phyloP scores from a whole-genome alignment of 2,113 vertebrate species.

The Alethe castanea region DNA sequence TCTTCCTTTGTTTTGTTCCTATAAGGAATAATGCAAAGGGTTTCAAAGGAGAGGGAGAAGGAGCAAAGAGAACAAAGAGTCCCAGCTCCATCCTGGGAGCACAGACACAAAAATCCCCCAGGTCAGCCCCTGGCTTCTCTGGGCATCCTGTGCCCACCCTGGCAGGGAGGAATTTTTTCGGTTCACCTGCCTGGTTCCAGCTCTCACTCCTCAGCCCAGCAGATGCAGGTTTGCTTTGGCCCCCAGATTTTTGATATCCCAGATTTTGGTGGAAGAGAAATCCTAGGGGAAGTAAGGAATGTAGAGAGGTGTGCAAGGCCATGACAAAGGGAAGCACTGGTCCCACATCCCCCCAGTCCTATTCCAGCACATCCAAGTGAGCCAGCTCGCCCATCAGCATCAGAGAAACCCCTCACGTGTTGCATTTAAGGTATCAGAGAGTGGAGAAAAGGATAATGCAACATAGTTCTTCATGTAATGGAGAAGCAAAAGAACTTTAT shows the following conservation, averaged over 20 bases:
- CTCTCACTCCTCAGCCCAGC: not conserved
- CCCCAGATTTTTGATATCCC: not conserved
- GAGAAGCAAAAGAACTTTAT: too few species aligned
- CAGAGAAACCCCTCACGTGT: too few species aligned
- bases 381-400: too few species aligned
- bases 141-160: not conserved
- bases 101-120: not conserved
- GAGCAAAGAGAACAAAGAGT: not conserved
- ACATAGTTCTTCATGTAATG: too few species aligned
- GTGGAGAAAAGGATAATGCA: too few species aligned
- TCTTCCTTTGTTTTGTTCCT: not conserved
- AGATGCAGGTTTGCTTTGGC: not conserved
- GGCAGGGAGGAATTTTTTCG: not conserved
- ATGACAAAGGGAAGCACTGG: not conserved
- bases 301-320: not conserved
- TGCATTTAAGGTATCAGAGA: too few species aligned
- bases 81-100: not conserved
- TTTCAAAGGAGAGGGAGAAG: not conserved
- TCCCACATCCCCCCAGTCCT: accelerated
- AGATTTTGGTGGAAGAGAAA: not conserved
- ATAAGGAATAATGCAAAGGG: not conserved
- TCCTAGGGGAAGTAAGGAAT: not conserved
- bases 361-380: accelerated
- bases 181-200: too few species aligned
- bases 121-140: not conserved